Evolutionary conservation across 2,113 vertebrate species (phyloP).

Genomic region (Lampris megalopsis): DNA sequence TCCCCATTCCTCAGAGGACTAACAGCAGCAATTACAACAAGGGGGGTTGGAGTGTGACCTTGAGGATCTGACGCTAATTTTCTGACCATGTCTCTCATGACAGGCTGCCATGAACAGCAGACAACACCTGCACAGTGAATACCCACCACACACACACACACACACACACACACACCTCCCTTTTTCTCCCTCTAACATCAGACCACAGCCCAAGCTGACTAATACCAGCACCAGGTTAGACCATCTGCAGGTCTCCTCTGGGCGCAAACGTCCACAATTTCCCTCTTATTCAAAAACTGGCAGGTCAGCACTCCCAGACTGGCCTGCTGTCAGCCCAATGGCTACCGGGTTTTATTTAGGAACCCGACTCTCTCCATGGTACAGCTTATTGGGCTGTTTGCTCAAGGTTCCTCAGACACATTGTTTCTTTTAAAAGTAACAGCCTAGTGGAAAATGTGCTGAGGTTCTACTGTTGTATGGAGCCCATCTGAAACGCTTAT

Average conservation of each 20-base stretch:
- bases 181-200: neutral
- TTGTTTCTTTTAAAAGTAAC: slow-evolving; percentile 53
- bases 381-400: slow-evolving; percentile 24
- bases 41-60: slow-evolving; percentile 40
- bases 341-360: slow-evolving; percentile 22
- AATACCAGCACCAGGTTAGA: slow-evolving; percentile 52
- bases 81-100: slow-evolving; percentile 46
- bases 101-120: slow-evolving; percentile 52
- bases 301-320: slow-evolving; percentile 60
- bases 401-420: slow-evolving; percentile 31
- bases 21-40: slow-evolving; percentile 57
- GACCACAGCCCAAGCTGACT: slow-evolving; percentile 65
- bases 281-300: slow-evolving; percentile 39
- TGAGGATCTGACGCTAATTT: slow-evolving; percentile 44
- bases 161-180: neutral
- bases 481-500: slow-evolving; percentile 31
- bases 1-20: slow-evolving; percentile 48
- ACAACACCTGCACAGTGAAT: slow-evolving; percentile 66
- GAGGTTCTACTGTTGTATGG: slow-evolving; percentile 33
- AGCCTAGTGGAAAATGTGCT: slow-evolving; percentile 52
- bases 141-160: neutral
- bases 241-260: slow-evolving; percentile 67
- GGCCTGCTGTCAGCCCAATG: slow-evolving; percentile 18
- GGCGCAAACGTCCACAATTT: slow-evolving; percentile 36
- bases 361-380: slow-evolving; percentile 52